phyloP scores from a whole-genome alignment of 2,888 invertebrate species.

The Diaphora mendica region DNA sequence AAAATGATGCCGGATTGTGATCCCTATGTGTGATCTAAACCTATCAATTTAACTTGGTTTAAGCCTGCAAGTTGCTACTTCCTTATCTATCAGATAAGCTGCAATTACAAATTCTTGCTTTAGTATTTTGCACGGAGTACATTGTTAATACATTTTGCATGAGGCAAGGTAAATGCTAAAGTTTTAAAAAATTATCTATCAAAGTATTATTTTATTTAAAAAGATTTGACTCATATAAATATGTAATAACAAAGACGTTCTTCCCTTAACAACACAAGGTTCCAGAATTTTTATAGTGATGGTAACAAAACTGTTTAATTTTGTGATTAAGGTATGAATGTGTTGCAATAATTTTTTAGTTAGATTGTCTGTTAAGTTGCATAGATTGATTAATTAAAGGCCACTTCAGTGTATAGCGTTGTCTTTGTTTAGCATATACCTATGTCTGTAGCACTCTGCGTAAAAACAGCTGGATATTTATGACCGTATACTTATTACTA shows the following conservation, averaged over 20 bases:
- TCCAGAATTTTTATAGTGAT: not conserved
- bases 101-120: not conserved
- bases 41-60: too few species aligned
- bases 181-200: not conserved
- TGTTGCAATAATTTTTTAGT: not conserved
- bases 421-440: not conserved
- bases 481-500: conserved; percentile 20
- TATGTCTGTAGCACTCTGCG: not conserved
- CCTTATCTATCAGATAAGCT: not conserved
- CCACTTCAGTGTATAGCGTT: not conserved
- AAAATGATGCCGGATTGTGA: too few species aligned
- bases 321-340: not conserved
- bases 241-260: not conserved
- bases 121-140: not conserved
- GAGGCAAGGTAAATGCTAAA: not conserved
- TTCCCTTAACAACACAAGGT: not conserved
- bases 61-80: not conserved
- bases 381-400: not conserved
- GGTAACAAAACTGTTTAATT: not conserved
- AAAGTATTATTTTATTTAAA: not conserved
- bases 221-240: not conserved
- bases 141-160: too few species aligned
- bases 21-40: too few species aligned
- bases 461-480: conserved; percentile 5
- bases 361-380: not conserved